phyloP scores from a whole-genome alignment of 2,113 vertebrate genomes.

The Pluvialis apricaria region DNA sequence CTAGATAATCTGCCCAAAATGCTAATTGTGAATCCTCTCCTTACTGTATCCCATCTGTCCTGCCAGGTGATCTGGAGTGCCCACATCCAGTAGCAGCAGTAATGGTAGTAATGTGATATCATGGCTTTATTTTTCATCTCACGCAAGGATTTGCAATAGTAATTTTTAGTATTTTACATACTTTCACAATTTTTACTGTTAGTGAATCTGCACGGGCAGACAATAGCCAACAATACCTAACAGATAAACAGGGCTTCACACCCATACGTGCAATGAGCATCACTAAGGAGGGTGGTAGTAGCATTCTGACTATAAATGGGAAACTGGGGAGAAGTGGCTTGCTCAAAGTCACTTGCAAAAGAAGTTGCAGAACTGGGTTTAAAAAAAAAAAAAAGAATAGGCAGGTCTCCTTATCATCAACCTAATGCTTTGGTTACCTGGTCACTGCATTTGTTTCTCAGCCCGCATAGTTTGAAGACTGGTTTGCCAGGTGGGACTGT shows the following conservation, averaged over 20 bases:
- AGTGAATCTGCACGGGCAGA: accelerated
- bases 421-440: background rate
- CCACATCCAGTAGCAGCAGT: background rate
- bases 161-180: background rate
- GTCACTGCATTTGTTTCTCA: background rate
- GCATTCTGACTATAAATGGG: background rate
- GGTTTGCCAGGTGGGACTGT: background rate
- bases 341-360: background rate
- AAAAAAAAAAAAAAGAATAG: background rate
- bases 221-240: background rate
- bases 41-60: background rate
- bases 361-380: background rate
- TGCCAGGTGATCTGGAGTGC: background rate
- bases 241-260: background rate
- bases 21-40: background rate
- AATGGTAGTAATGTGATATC: background rate
- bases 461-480: accelerated
- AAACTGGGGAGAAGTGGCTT: background rate
- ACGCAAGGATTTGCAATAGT: background rate
- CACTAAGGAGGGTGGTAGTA: background rate
- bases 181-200: background rate
- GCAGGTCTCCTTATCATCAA: background rate
- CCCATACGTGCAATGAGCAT: accelerated
- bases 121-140: background rate
- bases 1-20: background rate